These are phyloP conservation scores for Poicephalus meyeri DNA, from an alignment of 2,113 vertebrate genomes.

Conservation along the genomic window DNA sequence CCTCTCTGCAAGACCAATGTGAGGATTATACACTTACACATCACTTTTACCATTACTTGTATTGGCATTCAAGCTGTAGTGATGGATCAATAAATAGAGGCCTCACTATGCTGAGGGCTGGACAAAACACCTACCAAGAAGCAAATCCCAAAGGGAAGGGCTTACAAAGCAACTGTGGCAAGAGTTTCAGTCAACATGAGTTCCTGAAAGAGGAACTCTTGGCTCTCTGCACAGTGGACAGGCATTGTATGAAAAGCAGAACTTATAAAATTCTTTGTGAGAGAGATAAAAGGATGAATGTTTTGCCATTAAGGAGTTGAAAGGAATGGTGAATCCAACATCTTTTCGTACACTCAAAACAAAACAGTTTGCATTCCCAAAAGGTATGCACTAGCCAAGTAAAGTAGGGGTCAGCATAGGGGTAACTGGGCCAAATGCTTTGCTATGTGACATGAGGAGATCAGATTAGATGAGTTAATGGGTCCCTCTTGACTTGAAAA, in stretches of 20 bases:
- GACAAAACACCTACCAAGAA: background rate
- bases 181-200: background rate
- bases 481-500: slow-evolving; percentile 36
- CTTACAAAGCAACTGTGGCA: background rate
- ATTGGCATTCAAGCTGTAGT: background rate
- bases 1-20: background rate
- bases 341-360: slow-evolving; percentile 8
- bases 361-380: background rate
- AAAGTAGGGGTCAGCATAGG: background rate
- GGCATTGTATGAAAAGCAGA: background rate
- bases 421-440: slow-evolving; percentile 2
- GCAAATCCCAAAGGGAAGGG: background rate
- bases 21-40: background rate
- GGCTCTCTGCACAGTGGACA: background rate
- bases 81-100: background rate
- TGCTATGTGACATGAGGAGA: slow-evolving; percentile 17
- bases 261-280: slow-evolving; percentile 8
- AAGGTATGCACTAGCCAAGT: slow-evolving; percentile 33
- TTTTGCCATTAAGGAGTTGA: background rate
- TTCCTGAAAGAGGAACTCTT: background rate
- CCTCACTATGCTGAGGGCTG: background rate
- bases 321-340: slow-evolving; percentile 8
- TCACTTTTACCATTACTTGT: background rate
- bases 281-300: background rate
- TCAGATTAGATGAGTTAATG: slow-evolving; percentile 62